Evolutionary conservation across 2,113 vertebrate genomes (phyloP).

Genomic region (Neolamprologus tretocephalus): DNA sequence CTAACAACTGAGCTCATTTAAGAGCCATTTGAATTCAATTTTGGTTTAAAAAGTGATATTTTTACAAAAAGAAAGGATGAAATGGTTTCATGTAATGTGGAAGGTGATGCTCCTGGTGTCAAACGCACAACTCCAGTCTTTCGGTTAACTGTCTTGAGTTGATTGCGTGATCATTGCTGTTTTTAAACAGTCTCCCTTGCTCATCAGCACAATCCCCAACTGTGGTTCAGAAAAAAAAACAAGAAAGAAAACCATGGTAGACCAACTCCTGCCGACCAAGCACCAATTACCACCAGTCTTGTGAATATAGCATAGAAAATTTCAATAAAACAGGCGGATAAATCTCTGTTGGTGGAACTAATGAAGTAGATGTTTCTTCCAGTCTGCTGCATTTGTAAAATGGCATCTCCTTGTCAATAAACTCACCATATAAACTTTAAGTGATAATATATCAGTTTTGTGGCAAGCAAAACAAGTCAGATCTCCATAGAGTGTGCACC

Average conservation of each 20-base stretch:
- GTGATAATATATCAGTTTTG: background rate
- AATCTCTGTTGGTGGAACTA: background rate
- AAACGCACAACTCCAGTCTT: background rate
- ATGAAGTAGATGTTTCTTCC: background rate
- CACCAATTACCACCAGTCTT: background rate
- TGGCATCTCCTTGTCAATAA: background rate
- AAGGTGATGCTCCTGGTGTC: background rate
- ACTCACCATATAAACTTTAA: background rate
- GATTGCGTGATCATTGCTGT: background rate
- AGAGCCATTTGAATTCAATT: background rate
- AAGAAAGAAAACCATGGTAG: background rate
- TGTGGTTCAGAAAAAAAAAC: background rate
- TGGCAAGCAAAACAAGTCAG: background rate
- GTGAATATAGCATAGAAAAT: background rate
- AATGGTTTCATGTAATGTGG: background rate
- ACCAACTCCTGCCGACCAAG: background rate
- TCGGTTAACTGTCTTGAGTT: background rate
- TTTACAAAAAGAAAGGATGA: background rate
- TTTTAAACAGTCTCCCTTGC: background rate
- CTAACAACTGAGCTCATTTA: background rate
- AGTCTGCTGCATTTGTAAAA: background rate
- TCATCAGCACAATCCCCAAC: background rate
- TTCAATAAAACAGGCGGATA: background rate
- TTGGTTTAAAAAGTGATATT: background rate
- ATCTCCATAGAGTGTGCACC: background rate